Conservation (phyloP, 2,113 vertebrate species). For the Pelusios castaneus region DNA sequence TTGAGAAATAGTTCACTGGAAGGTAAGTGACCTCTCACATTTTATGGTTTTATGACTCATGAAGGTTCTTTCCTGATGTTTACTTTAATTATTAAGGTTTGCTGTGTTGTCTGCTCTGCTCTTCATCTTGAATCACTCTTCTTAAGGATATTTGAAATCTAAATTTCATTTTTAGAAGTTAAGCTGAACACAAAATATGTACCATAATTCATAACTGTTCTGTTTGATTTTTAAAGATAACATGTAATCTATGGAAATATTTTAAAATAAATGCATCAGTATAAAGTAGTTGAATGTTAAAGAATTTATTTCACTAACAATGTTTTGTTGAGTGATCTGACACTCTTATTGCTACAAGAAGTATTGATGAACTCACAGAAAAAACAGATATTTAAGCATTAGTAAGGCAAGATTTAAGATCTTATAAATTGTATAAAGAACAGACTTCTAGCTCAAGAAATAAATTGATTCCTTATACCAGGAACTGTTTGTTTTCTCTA, state of each 20-base stretch:
- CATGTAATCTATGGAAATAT: not conserved
- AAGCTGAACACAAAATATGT: not conserved
- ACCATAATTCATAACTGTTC: not conserved
- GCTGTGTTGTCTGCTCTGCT: not conserved
- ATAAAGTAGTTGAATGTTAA: not conserved
- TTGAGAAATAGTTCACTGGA: not conserved
- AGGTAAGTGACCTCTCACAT: not conserved
- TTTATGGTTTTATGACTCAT: not conserved
- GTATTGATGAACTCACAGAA: not conserved
- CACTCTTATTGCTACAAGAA: not conserved
- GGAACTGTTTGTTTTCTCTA: not conserved
- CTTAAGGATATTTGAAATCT: not conserved
- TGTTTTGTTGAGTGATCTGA: not conserved
- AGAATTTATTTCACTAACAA: not conserved
- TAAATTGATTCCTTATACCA: not conserved
- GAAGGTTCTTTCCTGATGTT: not conserved
- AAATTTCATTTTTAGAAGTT: not conserved
- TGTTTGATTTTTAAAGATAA: not conserved
- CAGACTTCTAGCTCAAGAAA: not conserved
- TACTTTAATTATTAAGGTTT: conserved; percentile 3
- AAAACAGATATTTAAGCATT: not conserved
- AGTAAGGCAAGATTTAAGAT: not conserved
- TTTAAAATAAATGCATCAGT: not conserved
- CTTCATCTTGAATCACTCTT: not conserved
- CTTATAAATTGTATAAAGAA: not conserved